Percentiles rank a stretch among this genome's conserved stretches.
These are phyloP conservation scores for Cebus imitator DNA, from an alignment of 2,113 vertebrate species.

Conservation along the genomic window DNA sequence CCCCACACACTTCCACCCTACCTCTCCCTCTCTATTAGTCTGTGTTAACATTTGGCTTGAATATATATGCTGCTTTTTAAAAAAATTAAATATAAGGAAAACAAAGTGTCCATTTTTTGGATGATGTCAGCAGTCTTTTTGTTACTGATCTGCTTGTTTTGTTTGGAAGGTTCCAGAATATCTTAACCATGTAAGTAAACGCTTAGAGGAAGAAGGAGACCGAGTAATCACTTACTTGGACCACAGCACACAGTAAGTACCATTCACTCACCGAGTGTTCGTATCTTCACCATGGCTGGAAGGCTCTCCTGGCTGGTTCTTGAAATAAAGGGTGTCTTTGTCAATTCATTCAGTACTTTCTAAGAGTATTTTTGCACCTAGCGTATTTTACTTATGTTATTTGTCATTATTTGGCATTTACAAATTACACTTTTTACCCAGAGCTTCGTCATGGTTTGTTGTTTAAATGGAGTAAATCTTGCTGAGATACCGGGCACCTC, in stretches of 20 bases:
- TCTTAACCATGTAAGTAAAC: constrained; percentile 88
- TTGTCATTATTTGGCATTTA: background rate
- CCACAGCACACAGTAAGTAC: constrained; percentile 89
- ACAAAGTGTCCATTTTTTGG: background rate
- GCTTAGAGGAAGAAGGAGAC: constrained; percentile 89
- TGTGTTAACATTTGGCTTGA: background rate
- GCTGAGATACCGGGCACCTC: background rate
- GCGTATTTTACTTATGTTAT: background rate
- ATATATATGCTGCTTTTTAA: background rate
- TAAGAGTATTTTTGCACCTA: background rate
- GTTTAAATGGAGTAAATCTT: background rate
- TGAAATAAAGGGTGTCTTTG: background rate
- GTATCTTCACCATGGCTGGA: fast-evolving
- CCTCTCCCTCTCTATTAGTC: fast-evolving
- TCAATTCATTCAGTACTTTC: background rate
- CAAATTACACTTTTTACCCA: background rate
- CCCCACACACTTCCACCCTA: background rate
- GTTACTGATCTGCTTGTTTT: background rate
- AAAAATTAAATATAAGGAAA: background rate
- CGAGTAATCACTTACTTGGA: constrained; percentile 89
- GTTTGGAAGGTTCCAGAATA: constrained; percentile 87
- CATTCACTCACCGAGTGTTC: background rate
- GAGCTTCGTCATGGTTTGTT: background rate
- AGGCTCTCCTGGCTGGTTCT: background rate
- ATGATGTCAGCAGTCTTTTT: background rate